phyloP scores from a whole-genome alignment of 2,113 vertebrate species.

The Nesoenas mayeri region DNA sequence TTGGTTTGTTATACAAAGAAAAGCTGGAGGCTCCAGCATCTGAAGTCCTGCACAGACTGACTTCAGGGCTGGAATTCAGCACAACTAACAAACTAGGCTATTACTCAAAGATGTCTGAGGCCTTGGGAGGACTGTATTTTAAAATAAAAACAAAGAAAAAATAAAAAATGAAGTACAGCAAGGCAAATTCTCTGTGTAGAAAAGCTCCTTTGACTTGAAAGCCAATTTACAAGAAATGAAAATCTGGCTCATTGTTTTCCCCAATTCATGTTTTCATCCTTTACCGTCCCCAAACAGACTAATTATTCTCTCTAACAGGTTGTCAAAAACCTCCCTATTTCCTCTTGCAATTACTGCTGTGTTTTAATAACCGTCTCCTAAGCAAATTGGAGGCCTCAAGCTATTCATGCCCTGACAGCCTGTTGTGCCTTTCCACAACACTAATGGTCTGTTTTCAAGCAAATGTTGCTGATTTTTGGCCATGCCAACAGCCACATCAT shows the following conservation, averaged over 20 bases:
- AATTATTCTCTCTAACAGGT: not conserved
- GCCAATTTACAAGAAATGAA: not conserved
- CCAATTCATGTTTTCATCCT: not conserved
- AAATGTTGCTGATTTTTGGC: accelerated
- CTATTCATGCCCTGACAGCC: not conserved
- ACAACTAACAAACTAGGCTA: not conserved
- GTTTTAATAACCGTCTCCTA: not conserved
- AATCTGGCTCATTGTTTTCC: not conserved
- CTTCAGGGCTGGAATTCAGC: not conserved
- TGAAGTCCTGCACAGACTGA: not conserved
- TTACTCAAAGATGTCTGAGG: not conserved
- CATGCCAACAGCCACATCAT: not conserved
- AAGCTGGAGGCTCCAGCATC: not conserved
- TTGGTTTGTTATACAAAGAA: not conserved
- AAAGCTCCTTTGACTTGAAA: not conserved
- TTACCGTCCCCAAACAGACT: not conserved
- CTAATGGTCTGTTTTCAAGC: not conserved
- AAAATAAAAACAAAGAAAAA: not conserved
- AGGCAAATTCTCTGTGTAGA: not conserved
- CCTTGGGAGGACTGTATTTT: not conserved
- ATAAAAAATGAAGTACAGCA: not conserved
- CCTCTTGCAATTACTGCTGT: not conserved
- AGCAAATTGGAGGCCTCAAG: not conserved
- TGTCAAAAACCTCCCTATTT: not conserved
- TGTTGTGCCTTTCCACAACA: not conserved